Base-by-base conservation (phyloP, 2,113 vertebrate species). In the Phrynosoma blainvillii region DNA sequence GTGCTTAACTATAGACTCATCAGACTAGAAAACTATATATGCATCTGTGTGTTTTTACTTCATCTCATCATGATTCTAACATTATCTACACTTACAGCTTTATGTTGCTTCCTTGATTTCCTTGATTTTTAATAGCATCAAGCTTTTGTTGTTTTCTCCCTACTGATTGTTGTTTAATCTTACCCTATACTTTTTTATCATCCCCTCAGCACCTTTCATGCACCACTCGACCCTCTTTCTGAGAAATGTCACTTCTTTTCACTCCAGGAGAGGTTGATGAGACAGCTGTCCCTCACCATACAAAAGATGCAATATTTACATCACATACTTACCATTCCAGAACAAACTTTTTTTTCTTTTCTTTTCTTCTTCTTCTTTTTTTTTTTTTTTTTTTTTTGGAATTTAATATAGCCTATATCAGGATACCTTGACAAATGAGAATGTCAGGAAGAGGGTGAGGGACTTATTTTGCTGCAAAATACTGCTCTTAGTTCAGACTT, bases 91-190 rank as follows among this genome's bases (percentile, higher is more conserved):
- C 13, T 77, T 83, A 56, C 23, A 87, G 83, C 82, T 89, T 94
- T 88, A 68, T 92, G 36, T 32, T 78, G 86, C 32, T 90, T 93
- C 68, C 5, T 77, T 68, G 71, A 87, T 40, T 90, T 93, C 68
- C 5, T 77, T 68, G 62, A 87, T 90, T 36, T 92, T 93, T 93
- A 90, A 90, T 90, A 90, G 74, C 12, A 88, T 95, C 66, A 82
- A 77, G 90, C 0, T 0, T 86, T 88, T 89, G 65, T 79, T 73
- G 0, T 4, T 68, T 88, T 92, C 90, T 83, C 90, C 47, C 92
- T 86, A 68, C n/a, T 75, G 65, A 75, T 70, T 89, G 88, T 91
- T 42, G 89, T 87, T 92, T 91, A 87, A 77, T 36, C 25, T 74
- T 54, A 75, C 3, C 85, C 92, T 91, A 84, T 84, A 71, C 9